phyloP scores from a whole-genome alignment of 2,797 vertebrate genomes.

The Neosilurus hyrtlii region DNA sequence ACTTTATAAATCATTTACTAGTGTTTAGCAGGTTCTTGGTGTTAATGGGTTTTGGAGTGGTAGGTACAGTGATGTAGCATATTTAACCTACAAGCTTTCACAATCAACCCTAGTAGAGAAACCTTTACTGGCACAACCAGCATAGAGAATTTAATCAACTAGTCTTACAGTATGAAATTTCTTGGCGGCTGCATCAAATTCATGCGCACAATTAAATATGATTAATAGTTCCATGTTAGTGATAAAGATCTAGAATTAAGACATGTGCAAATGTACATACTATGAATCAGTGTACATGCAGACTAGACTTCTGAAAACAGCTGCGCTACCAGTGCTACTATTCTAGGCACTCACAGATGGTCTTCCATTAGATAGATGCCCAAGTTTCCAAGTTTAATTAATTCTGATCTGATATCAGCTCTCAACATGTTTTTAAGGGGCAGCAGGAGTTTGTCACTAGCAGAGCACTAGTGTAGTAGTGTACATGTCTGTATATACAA shows the following conservation, averaged over 20 bases:
- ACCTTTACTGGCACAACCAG: slow-evolving; percentile 11
- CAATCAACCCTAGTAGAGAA: background rate
- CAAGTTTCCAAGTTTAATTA: slow-evolving; percentile 56
- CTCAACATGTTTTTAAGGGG: slow-evolving; percentile 21
- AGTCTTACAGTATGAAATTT: slow-evolving; percentile 21
- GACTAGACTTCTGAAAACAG: slow-evolving; percentile 50
- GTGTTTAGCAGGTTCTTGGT: background rate
- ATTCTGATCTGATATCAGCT: slow-evolving; percentile 51
- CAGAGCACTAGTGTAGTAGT: slow-evolving; percentile 1
- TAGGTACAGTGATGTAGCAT: background rate
- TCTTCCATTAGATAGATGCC: slow-evolving; percentile 48
- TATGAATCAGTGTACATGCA: slow-evolving; percentile 50
- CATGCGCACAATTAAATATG: slow-evolving; percentile 23
- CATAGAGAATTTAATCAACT: slow-evolving; percentile 2
- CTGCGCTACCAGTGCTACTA: slow-evolving; percentile 55
- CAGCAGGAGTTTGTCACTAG: background rate
- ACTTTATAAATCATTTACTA: background rate
- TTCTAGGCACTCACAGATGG: slow-evolving; percentile 52
- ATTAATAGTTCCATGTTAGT: slow-evolving; percentile 41
- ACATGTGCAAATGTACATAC: slow-evolving; percentile 47
- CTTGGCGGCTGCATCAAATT: slow-evolving; percentile 22
- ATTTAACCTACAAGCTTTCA: slow-evolving; percentile 14
- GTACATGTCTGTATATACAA: background rate
- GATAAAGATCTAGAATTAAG: slow-evolving; percentile 37
- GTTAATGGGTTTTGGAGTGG: background rate